These are phyloP conservation scores for Parapristionchus giblindavisi DNA, from an alignment of 2,888 invertebrate genomes.

Conservation along the genomic window DNA sequence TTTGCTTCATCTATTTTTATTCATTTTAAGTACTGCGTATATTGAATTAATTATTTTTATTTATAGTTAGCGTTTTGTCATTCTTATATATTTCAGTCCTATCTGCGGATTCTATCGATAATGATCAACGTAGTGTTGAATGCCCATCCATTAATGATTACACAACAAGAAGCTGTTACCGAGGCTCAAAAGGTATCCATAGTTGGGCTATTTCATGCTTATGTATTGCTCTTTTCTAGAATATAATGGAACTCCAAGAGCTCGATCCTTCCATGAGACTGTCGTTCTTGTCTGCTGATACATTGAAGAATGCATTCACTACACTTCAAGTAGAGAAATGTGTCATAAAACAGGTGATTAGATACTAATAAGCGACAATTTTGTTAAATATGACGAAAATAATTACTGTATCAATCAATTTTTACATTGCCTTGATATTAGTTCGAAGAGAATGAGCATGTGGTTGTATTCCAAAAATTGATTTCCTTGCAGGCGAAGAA, in stretches of 20 bases:
- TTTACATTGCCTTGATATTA: too few relatives aligned
- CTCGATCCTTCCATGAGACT: slow-evolving; percentile 40
- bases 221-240: neutral
- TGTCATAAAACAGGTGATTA: slow-evolving; percentile 36
- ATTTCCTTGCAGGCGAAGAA: too few relatives aligned
- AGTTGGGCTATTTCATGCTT: neutral
- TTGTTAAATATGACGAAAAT: too few relatives aligned
- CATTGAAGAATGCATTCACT: slow-evolving; percentile 54
- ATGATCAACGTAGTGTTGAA: slow-evolving; percentile 11
- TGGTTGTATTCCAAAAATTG: too few relatives aligned
- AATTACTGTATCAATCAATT: too few relatives aligned
- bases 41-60: neutral
- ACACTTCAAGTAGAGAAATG: slow-evolving; percentile 42
- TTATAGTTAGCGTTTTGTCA: neutral
- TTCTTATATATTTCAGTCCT: neutral
- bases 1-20: neutral
- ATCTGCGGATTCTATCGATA: slow-evolving; percentile 10
- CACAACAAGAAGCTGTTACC: neutral
- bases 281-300: slow-evolving; percentile 55
- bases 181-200: neutral
- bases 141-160: neutral
- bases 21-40: neutral
- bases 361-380: too few relatives aligned
- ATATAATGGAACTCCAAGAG: slow-evolving; percentile 2
- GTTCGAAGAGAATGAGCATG: too few relatives aligned